A percentile compares a stretch with the other conserved stretches of the same genome.
Conservation (phyloP, 1,140 invertebrate species). For the Mya arenaria region DNA sequence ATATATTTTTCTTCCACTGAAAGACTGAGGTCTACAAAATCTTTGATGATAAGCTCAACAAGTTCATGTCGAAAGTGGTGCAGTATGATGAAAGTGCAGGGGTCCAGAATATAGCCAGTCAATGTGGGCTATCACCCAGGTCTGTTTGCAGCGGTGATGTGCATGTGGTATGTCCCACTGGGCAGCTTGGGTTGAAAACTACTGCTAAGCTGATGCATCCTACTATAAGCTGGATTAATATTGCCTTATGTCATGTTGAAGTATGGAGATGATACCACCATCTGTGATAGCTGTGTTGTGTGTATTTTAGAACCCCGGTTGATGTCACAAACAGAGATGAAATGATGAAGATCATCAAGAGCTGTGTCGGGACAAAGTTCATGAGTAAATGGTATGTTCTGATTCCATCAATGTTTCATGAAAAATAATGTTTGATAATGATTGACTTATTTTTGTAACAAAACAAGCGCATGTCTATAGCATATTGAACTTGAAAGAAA, state of each 20-base stretch:
- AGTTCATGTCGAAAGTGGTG: no score
- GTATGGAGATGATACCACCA: neutral
- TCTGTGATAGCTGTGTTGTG: neutral
- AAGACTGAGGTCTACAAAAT: no score
- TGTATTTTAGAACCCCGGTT: constrained; percentile 86
- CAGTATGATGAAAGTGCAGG: constrained; percentile 56
- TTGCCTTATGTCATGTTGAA: no score
- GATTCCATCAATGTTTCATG: neutral
- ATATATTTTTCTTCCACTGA: no score
- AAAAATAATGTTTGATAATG: no score
- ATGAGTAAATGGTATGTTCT: constrained; percentile 90
- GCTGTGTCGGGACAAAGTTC: constrained; percentile 99
- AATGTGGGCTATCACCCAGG: constrained; percentile 46
- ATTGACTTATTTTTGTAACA: no score
- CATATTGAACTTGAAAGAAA: no score
- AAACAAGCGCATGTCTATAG: no score
- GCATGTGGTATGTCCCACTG: constrained; percentile 44
- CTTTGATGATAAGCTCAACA: no score
- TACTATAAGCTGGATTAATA: no score
- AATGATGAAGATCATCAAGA: constrained; percentile 92
- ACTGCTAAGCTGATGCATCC: constrained; percentile 53
- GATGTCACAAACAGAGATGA: constrained; percentile 92
- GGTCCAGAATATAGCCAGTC: constrained; percentile 53
- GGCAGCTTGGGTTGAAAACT: neutral
- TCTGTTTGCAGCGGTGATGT: neutral